Base-by-base conservation (phyloP, 2,113 vertebrate genomes). In the Mugil cephalus region DNA sequence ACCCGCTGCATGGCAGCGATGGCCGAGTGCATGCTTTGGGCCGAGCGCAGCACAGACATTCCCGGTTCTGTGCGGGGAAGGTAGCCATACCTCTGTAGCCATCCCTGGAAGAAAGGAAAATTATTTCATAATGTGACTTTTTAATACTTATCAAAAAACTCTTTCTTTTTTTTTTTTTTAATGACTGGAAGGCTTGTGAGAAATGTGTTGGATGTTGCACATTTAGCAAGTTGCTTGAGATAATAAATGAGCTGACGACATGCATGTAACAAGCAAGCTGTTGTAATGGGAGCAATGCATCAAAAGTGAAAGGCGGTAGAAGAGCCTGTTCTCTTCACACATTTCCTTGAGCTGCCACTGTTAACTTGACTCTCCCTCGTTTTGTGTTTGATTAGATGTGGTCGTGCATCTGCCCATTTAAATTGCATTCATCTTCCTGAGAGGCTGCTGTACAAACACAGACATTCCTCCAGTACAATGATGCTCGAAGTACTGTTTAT, bases 71-170 rank as follows among this genome's bases (percentile, higher is more conserved):
- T 95, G 56, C 78, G 93, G 73, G 95, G 93, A 86, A 98, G 93
- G 86, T 98, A 98, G 84, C 96, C 96, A 13, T 97, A 98, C 42
- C 90, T 94, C 91, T 96, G 95, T 85, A 98, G 93, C 96, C 96
- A 98, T 90, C 79, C 93, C 96, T 98, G 91, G 38, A 47, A 77
- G 60, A 36, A 59, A 36, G 14, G 34, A 21, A 64, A 40, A 11
- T 65, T 2, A 39, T 38, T 7, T 7, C 0, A 1, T n/a, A n/a
- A n/a, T 24, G 35, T 42, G 53, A 45, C 2, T 64, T 19, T 69
- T 52, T 45, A 51, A 53, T 38, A 65, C 38, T 70, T 47, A 6
- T 10, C 5, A 30, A 5, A 30, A n/a, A n/a, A n/a, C n/a, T n/a
- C n/a, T n/a, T 30, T 30, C 5, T 30, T 30, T 30, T 5, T 30